Percentiles rank a stretch among this genome's conserved stretches.
Conservation (phyloP, 2,113 vertebrate species). For the Fregata magnificens region DNA sequence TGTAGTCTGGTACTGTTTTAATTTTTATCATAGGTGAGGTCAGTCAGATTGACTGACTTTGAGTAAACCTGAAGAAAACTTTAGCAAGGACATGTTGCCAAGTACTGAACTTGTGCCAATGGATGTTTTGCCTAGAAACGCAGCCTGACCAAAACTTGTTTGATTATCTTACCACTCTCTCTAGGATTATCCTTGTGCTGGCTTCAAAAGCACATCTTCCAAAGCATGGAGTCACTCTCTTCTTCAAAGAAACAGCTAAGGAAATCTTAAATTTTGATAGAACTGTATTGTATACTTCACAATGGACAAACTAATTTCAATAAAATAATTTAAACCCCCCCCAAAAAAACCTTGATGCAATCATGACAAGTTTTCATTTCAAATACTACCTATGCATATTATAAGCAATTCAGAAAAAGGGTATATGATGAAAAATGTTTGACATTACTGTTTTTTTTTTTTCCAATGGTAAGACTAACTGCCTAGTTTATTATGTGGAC, state of each 20-base stretch:
- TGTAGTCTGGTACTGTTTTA: not conserved
- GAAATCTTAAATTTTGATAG: not conserved
- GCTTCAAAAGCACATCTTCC: not conserved
- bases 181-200: not conserved
- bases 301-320: not conserved
- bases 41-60: not conserved
- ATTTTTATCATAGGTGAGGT: not conserved
- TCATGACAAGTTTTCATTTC: not conserved
- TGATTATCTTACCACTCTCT: not conserved
- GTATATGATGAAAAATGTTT: not conserved
- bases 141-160: not conserved
- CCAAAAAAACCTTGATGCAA: not conserved
- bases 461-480: not conserved
- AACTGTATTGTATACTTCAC: not conserved
- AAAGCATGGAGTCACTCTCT: not conserved
- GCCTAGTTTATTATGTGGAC: not conserved
- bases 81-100: not conserved
- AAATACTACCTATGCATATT: not conserved
- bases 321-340: not conserved
- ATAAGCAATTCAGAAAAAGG: not conserved
- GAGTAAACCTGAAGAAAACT: not conserved
- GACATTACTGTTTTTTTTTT: accelerated
- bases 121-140: not conserved
- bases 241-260: not conserved
- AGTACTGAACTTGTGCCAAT: not conserved